phyloP scores from a whole-genome alignment of 1,140 invertebrate genomes.

The Bombus breviceps region DNA sequence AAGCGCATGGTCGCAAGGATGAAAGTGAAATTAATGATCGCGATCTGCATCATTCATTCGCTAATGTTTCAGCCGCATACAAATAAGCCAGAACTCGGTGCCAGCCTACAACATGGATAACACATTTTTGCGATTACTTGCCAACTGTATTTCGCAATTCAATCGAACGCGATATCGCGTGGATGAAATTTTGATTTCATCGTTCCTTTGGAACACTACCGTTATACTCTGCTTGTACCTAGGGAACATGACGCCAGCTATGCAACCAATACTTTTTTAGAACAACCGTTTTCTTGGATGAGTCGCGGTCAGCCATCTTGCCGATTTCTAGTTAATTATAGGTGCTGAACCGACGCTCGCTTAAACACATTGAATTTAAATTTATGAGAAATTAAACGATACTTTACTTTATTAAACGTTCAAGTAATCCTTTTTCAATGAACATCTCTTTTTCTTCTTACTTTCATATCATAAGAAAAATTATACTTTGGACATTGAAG shows the following conservation, averaged over 20 bases:
- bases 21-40: constrained; percentile 25
- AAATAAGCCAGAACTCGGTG: not conserved
- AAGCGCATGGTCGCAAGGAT: not conserved
- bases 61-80: constrained; percentile 11
- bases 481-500: not conserved
- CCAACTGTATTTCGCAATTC: not conserved
- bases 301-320: constrained; percentile 2
- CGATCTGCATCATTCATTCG: constrained; percentile 5
- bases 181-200: not conserved
- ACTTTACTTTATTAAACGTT: not conserved
- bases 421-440: not conserved
- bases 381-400: not conserved
- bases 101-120: not conserved
- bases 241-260: not conserved
- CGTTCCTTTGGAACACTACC: not conserved
- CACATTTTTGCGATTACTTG: not conserved
- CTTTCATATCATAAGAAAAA: not conserved
- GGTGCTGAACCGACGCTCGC: not conserved
- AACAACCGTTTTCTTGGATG: constrained; percentile 17
- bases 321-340: not conserved
- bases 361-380: not conserved
- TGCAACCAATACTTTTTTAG: constrained; percentile 7
- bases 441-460: no score
- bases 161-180: not conserved
- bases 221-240: not conserved